Evolutionary conservation across 2,113 vertebrate species (phyloP).

Genomic region (Panthera tigris): DNA sequence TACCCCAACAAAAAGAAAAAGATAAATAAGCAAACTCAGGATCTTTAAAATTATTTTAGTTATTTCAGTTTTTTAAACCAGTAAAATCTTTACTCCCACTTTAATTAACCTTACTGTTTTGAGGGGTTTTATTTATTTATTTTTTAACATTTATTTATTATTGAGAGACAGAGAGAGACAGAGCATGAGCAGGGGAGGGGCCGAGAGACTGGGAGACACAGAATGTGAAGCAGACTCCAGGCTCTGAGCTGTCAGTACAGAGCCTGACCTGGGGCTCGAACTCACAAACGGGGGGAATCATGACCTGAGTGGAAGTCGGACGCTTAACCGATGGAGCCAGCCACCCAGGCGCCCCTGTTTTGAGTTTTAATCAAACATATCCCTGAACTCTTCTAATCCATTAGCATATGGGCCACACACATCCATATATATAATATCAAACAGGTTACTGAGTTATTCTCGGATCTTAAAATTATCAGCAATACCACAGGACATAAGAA

Average conservation of each 20-base stretch:
- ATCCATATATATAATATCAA: not conserved
- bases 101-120: not conserved
- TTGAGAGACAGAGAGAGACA: no score
- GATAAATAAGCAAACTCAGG: not conserved
- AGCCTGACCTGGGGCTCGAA: no score
- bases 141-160: no score
- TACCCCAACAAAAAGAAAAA: not conserved
- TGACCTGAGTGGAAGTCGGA: no score
- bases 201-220: no score
- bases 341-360: not conserved
- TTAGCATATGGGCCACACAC: not conserved
- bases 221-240: no score
- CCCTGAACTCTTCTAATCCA: not conserved
- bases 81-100: not conserved
- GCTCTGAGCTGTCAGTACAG: no score
- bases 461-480: not conserved
- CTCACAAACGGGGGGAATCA: no score
- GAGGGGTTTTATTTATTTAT: no score
- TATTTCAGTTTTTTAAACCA: not conserved
- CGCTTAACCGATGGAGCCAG: accelerated
- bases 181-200: no score
- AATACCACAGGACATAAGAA: not conserved
- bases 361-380: not conserved
- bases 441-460: not conserved
- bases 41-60: not conserved